Evolutionary conservation across 2,113 vertebrate genomes (phyloP).

Genomic region (Aldabrachelys gigantea): DNA sequence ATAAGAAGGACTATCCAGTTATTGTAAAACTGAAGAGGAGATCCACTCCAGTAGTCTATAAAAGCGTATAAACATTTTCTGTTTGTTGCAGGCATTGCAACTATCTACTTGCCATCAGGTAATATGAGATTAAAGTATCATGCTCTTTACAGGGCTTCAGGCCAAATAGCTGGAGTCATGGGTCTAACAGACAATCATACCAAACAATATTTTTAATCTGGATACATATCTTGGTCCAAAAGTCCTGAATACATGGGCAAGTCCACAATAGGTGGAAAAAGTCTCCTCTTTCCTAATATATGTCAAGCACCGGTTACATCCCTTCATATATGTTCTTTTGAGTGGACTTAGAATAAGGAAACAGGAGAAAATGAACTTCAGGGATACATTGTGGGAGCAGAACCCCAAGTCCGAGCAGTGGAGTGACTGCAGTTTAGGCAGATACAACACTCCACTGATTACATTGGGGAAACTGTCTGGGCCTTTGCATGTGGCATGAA

Average conservation of each 20-base stretch:
- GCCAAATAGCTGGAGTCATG: neutral
- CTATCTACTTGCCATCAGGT: neutral
- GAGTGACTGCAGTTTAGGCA: neutral
- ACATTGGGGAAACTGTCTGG: neutral
- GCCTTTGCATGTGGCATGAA: neutral
- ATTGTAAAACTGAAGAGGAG: neutral
- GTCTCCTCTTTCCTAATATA: neutral
- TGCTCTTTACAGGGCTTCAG: neutral
- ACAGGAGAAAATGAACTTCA: neutral
- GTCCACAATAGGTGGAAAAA: neutral
- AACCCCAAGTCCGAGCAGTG: neutral
- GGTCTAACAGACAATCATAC: neutral
- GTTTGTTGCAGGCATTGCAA: neutral
- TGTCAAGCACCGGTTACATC: neutral
- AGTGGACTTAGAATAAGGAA: neutral
- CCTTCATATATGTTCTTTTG: neutral
- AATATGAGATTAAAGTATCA: fast-evolving
- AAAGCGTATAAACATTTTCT: neutral
- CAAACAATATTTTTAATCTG: neutral
- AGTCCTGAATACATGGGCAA: too few relatives aligned
- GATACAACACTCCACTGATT: neutral
- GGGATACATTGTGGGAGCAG: neutral
- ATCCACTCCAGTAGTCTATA: neutral
- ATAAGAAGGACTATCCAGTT: neutral
- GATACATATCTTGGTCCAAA: neutral